phyloP scores from a whole-genome alignment of 2,797 vertebrate species.

The Smutsia temminckii region DNA sequence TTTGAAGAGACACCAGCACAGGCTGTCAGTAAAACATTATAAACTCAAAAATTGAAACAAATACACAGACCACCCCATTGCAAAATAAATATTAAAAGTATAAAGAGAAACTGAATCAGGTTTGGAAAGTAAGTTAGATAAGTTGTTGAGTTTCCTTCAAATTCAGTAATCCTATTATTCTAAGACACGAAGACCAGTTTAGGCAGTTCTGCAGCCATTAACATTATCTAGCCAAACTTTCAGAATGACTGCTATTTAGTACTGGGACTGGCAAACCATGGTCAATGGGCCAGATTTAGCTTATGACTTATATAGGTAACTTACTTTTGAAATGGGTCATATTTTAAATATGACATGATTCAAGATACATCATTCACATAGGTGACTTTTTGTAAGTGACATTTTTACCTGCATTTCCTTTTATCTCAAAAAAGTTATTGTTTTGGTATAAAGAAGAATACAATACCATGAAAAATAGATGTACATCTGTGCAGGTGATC shows the following conservation, averaged over 20 bases:
- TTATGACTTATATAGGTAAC: not conserved
- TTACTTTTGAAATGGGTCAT: not conserved
- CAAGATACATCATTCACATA: not conserved
- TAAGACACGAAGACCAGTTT: not conserved
- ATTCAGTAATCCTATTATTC: not conserved
- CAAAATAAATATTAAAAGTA: slow-evolving; percentile 32
- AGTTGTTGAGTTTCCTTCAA: slow-evolving; percentile 14
- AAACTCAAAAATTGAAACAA: slow-evolving; percentile 25
- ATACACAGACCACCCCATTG: not conserved
- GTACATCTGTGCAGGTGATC: not conserved
- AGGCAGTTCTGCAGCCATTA: not conserved
- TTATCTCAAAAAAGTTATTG: not conserved
- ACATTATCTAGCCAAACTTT: not conserved
- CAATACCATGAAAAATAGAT: not conserved
- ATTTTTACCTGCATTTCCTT: not conserved
- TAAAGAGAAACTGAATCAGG: not conserved
- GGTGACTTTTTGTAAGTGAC: not conserved
- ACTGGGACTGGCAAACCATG: not conserved
- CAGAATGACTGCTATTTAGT: not conserved
- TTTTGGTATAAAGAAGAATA: not conserved
- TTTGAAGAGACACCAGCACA: not conserved
- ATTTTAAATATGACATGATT: slow-evolving; percentile 30
- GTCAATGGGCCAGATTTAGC: not conserved
- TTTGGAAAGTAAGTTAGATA: not conserved
- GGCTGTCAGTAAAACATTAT: slow-evolving; percentile 5